These are phyloP conservation scores for Lerema accius DNA, from an alignment of 1,140 invertebrate genomes.

Conservation along the genomic window DNA sequence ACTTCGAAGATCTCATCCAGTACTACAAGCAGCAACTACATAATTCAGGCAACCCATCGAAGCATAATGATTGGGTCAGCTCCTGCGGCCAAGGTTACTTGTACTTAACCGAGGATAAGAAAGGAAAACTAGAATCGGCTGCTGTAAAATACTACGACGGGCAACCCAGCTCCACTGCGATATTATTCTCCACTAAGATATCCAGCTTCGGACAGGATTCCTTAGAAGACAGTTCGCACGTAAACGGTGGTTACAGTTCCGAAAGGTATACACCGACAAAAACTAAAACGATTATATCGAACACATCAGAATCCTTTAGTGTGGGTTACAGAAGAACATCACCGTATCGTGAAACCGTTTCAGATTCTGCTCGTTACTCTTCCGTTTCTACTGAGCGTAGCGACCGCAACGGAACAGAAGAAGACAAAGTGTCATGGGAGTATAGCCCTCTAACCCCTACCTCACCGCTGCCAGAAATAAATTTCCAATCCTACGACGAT, in stretches of 20 bases:
- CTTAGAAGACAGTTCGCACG: slow-evolving; percentile 58
- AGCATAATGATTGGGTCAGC: slow-evolving; percentile 59
- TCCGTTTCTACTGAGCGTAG: slow-evolving; percentile 52
- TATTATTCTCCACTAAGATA: slow-evolving; percentile 80
- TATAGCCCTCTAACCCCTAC: slow-evolving; percentile 69
- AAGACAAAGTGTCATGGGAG: slow-evolving; percentile 75
- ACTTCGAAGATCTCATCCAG: slow-evolving; percentile 67
- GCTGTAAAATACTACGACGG: slow-evolving; percentile 73
- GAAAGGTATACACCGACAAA: slow-evolving; percentile 66
- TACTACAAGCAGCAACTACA: slow-evolving; percentile 69
- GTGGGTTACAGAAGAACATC: slow-evolving; percentile 64
- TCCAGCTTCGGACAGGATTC: slow-evolving; percentile 81
- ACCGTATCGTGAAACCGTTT: slow-evolving; percentile 59
- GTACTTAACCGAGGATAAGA: slow-evolving; percentile 68
- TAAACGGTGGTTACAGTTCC: slow-evolving; percentile 62
- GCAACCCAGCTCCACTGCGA: slow-evolving; percentile 66
- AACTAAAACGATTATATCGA: slow-evolving; percentile 74
- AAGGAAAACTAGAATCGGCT: slow-evolving; percentile 64
- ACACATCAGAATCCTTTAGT: slow-evolving; percentile 67
- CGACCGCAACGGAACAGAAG: slow-evolving; percentile 41
- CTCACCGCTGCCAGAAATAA: slow-evolving; percentile 73
- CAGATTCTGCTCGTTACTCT: slow-evolving; percentile 51
- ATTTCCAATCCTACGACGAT: slow-evolving; percentile 78
- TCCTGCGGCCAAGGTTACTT: slow-evolving; percentile 75
- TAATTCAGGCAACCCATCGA: slow-evolving; percentile 53